These are phyloP conservation scores for Falco novaeseelandiae DNA, from an alignment of 2,797 vertebrate genomes.

Conservation along the genomic window DNA sequence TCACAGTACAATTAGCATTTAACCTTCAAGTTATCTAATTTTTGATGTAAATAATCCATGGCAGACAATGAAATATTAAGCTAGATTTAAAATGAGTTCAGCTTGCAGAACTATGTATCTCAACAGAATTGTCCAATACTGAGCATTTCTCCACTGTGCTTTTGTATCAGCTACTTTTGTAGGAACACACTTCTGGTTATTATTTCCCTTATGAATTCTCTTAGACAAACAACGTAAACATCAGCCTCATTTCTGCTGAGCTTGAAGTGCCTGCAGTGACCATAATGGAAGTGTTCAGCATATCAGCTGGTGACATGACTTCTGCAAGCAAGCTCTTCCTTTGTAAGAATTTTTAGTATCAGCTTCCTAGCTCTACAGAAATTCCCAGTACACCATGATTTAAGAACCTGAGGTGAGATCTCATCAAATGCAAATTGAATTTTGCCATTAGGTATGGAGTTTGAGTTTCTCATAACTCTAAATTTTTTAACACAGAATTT, in stretches of 20 bases:
- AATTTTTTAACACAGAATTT: not conserved
- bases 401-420: not conserved
- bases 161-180: not conserved
- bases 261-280: not conserved
- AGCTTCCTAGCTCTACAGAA: not conserved
- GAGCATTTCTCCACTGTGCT: not conserved
- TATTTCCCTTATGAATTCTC: not conserved
- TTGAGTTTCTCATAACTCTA: not conserved
- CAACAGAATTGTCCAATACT: not conserved
- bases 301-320: fast-evolving
- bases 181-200: not conserved
- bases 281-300: not conserved
- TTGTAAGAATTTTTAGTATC: not conserved
- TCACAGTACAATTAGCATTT: not conserved
- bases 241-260: not conserved
- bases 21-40: not conserved
- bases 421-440: not conserved
- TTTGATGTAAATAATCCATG: not conserved
- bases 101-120: not conserved
- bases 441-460: not conserved
- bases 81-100: not conserved
- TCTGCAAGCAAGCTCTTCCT: not conserved
- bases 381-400: not conserved
- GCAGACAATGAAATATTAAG: not conserved
- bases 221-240: not conserved